phyloP scores from a whole-genome alignment of 1,140 invertebrate genomes.

The Chrysomallon squamiferum region DNA sequence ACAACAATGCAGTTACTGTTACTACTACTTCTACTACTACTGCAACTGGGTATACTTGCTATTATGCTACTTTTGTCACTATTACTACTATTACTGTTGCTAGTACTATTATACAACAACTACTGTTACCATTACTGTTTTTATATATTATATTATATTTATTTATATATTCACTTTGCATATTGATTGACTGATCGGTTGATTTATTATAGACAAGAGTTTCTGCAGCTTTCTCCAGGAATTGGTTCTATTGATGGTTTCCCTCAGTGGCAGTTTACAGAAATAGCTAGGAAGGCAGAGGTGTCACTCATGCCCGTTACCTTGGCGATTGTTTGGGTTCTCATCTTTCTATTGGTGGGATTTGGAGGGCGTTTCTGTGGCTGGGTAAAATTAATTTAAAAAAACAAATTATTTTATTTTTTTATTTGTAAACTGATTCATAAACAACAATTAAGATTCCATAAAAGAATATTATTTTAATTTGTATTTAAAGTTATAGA shows the following conservation, averaged over 20 bases:
- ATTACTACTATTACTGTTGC: too few relatives aligned
- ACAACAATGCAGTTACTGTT: too few relatives aligned
- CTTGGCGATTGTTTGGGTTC: slow-evolving; percentile 44
- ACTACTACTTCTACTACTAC: too few relatives aligned
- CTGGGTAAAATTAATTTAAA: slow-evolving; percentile 46
- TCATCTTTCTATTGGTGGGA: slow-evolving; percentile 47
- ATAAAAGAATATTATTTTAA: not conserved
- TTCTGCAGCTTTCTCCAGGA: slow-evolving; percentile 36
- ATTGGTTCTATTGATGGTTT: slow-evolving; percentile 45
- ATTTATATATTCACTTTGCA: not conserved
- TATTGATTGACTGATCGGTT: not conserved
- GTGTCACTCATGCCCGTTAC: slow-evolving; percentile 49
- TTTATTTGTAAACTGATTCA: not conserved
- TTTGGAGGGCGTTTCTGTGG: slow-evolving; percentile 52
- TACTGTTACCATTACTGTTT: not conserved
- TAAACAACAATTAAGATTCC: not conserved
- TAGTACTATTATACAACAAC: too few relatives aligned
- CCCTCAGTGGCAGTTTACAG: slow-evolving; percentile 46
- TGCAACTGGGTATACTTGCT: too few relatives aligned
- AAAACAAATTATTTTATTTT: not conserved
- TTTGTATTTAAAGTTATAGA: too few relatives aligned
- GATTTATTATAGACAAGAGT: slow-evolving; percentile 38
- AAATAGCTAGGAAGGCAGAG: slow-evolving; percentile 34
- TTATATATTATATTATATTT: not conserved
- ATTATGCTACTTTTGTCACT: too few relatives aligned